A percentile compares a stretch with the other conserved stretches of the same genome.
These are phyloP conservation scores for Danionella dracula DNA, from an alignment of 2,797 vertebrate genomes.

Conservation along the genomic window DNA sequence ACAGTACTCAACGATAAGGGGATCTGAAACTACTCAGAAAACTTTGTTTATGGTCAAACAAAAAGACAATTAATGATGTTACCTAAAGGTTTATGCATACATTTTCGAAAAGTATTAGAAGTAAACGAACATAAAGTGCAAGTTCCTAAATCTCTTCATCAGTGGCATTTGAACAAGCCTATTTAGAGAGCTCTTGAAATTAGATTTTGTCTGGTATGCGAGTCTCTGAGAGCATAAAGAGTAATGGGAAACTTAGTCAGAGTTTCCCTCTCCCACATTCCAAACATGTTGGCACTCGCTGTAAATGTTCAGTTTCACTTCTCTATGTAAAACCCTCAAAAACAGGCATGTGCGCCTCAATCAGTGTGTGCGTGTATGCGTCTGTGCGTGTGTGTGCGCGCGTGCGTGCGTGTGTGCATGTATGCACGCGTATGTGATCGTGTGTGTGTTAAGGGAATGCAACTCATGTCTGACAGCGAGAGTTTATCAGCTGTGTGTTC, in stretches of 20 bases:
- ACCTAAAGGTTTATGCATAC: too few relatives aligned
- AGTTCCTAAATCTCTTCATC: too few relatives aligned
- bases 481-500: slow-evolving; percentile 5
- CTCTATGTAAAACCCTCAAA: neutral
- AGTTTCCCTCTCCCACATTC: slow-evolving; percentile 51
- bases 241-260: neutral
- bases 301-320: neutral
- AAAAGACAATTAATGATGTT: too few relatives aligned
- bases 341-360: neutral
- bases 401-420: too few relatives aligned
- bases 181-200: neutral
- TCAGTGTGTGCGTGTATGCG: neutral
- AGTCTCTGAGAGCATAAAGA: neutral
- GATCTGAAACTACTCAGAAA: too few relatives aligned
- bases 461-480: neutral
- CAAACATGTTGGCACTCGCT: slow-evolving; percentile 43
- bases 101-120: too few relatives aligned
- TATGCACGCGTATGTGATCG: too few relatives aligned
- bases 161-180: neutral
- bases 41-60: too few relatives aligned
- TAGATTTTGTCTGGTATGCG: neutral
- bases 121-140: too few relatives aligned
- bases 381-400: too few relatives aligned
- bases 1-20: too few relatives aligned
- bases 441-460: too few relatives aligned